Conservation (phyloP, 2,797 vertebrate species). For the Anableps anableps region DNA sequence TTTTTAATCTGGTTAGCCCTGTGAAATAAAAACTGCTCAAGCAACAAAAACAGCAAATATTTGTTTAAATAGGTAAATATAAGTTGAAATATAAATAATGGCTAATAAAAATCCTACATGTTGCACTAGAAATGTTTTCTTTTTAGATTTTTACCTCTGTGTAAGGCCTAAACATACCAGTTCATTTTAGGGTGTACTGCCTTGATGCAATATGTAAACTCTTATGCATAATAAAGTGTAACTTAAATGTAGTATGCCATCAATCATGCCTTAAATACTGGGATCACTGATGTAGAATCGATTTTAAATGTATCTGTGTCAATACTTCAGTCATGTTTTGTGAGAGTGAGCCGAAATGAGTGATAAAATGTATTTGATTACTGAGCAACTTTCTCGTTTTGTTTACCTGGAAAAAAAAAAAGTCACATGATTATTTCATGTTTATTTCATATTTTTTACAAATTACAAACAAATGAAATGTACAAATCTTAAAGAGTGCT, state of each 20-base stretch:
- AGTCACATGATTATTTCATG: neutral
- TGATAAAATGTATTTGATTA: conserved; percentile 39
- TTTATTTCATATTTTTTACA: conserved; percentile 25
- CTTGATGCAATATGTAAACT: neutral
- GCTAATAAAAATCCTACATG: neutral
- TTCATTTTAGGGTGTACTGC: neutral
- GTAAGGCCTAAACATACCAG: neutral
- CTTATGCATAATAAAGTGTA: neutral
- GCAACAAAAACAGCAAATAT: neutral
- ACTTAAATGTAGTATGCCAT: neutral
- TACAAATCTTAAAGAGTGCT: neutral
- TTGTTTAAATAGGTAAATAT: neutral
- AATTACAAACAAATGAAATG: neutral
- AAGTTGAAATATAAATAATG: neutral
- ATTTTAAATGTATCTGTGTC: conserved; percentile 9
- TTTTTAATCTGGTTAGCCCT: neutral
- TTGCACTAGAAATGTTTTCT: neutral
- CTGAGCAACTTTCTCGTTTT: neutral
- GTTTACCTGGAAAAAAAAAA: neutral
- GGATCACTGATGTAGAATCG: neutral
- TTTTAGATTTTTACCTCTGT: neutral
- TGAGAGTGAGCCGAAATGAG: conserved; percentile 18
- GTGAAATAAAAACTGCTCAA: neutral
- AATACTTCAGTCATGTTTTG: conserved; percentile 2
- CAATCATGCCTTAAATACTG: neutral